phyloP scores from a whole-genome alignment of 2,113 vertebrate species.

The Spea multiplicata region DNA sequence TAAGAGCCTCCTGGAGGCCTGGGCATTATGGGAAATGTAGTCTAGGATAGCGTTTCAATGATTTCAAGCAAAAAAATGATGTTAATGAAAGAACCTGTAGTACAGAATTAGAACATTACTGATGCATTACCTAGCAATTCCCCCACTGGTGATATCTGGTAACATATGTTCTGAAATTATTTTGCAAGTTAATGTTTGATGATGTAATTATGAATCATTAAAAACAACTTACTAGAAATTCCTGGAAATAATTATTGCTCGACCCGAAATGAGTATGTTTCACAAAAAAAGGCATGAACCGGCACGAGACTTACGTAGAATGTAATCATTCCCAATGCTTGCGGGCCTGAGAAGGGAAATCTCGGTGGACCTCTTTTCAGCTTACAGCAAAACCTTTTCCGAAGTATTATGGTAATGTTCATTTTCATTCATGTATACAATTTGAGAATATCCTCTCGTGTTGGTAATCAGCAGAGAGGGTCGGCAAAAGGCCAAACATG shows the following conservation, averaged over 20 bases:
- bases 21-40: too few species aligned
- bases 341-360: not conserved
- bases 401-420: not conserved
- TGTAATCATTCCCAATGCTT: not conserved
- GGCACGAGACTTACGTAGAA: not conserved
- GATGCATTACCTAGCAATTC: not conserved
- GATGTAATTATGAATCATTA: slow-evolving; percentile 24
- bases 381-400: not conserved
- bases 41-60: too few species aligned
- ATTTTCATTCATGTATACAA: not conserved
- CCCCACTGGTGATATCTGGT: slow-evolving; percentile 14
- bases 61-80: too few species aligned
- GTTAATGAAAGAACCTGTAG: too few species aligned
- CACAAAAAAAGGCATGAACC: not conserved
- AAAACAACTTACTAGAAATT: slow-evolving; percentile 26
- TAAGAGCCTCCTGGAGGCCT: too few species aligned
- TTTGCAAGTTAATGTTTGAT: slow-evolving; percentile 5
- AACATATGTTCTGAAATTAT: slow-evolving; percentile 2
- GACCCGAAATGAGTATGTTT: too few species aligned
- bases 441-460: not conserved
- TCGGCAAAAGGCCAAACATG: not conserved
- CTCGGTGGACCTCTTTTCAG: not conserved
- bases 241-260: not conserved
- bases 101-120: not conserved
- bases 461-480: not conserved